Conservation (phyloP, 2,888 invertebrate genomes). For the Dilophus febrilis region DNA sequence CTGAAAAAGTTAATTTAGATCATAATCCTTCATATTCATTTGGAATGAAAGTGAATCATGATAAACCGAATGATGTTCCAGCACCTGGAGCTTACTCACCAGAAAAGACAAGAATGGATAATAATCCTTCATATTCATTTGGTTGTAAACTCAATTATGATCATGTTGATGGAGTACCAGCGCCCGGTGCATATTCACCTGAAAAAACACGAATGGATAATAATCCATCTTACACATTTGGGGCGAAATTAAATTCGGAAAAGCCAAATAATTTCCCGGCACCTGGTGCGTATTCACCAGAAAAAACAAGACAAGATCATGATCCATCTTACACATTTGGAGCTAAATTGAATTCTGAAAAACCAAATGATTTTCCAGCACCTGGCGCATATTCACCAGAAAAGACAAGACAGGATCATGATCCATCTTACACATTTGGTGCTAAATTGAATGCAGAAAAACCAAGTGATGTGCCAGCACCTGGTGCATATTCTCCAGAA, state of each 20-base stretch:
- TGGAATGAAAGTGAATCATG: constrained; percentile 34
- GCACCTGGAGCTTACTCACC: constrained; percentile 45
- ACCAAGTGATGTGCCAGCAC: constrained; percentile 33
- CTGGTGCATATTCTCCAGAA: constrained; percentile 42
- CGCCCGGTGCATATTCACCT: constrained; percentile 14
- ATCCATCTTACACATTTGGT: constrained; percentile 41
- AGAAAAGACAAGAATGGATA: constrained; percentile 33
- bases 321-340: constrained; percentile 18
- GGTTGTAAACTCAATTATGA: constrained; percentile 33
- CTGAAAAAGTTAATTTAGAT: constrained; percentile 39
- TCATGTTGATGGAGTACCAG: constrained; percentile 18
- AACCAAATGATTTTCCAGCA: constrained; percentile 32
- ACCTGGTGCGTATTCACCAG: constrained; percentile 41
- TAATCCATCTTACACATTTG: constrained; percentile 18
- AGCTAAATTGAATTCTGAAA: constrained; percentile 16
- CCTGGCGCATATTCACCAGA: constrained; percentile 33
- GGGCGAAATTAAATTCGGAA: constrained; percentile 11
- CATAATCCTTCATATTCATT: constrained; percentile 43
- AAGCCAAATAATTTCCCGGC: constrained; percentile 19
- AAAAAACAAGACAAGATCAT: constrained; percentile 18
- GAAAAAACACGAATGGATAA: constrained; percentile 16
- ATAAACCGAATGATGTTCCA: constrained; percentile 33
- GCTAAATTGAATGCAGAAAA: constrained; percentile 34
- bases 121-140: constrained; percentile 32
- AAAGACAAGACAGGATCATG: constrained; percentile 28